Conservation (phyloP, 1,140 invertebrate species). For the Cydia strobilella region DNA sequence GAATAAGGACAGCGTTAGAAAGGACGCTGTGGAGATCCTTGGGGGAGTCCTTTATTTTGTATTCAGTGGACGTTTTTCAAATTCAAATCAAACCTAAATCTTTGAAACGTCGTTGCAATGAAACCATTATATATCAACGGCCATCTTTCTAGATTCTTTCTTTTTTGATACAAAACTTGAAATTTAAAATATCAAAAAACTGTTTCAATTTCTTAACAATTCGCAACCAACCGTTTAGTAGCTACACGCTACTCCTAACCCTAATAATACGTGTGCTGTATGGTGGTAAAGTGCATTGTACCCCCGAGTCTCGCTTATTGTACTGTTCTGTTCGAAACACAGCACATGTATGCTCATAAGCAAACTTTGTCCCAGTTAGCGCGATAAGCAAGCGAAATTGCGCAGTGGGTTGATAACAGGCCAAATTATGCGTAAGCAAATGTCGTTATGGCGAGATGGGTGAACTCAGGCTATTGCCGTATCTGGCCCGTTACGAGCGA, state of each 20-base stretch:
- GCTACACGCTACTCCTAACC: not conserved
- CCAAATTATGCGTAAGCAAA: slow-evolving; percentile 32
- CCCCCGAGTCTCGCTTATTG: not conserved
- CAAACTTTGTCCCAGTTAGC: slow-evolving; percentile 30
- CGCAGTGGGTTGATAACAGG: slow-evolving; percentile 20
- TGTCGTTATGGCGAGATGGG: slow-evolving; percentile 26
- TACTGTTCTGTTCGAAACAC: slow-evolving; percentile 18
- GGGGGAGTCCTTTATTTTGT: too few relatives aligned
- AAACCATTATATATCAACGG: too few relatives aligned
- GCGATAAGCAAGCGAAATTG: slow-evolving; percentile 32
- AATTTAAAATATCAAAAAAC: too few relatives aligned
- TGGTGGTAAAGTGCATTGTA: slow-evolving; percentile 11
- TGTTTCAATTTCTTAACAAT: too few relatives aligned
- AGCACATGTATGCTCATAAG: slow-evolving; percentile 5
- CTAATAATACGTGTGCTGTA: not conserved
- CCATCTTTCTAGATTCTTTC: too few relatives aligned
- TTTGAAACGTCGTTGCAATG: too few relatives aligned
- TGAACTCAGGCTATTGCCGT: slow-evolving; percentile 24
- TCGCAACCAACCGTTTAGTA: too few relatives aligned
- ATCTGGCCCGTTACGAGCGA: slow-evolving; percentile 15
- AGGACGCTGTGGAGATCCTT: too few relatives aligned
- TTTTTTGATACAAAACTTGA: too few relatives aligned
- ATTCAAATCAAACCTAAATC: too few relatives aligned
- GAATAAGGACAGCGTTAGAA: too few relatives aligned
- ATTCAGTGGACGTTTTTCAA: too few relatives aligned